phyloP scores from a whole-genome alignment of 2,113 vertebrate species.

The Pelvicachromis taeniatus region DNA sequence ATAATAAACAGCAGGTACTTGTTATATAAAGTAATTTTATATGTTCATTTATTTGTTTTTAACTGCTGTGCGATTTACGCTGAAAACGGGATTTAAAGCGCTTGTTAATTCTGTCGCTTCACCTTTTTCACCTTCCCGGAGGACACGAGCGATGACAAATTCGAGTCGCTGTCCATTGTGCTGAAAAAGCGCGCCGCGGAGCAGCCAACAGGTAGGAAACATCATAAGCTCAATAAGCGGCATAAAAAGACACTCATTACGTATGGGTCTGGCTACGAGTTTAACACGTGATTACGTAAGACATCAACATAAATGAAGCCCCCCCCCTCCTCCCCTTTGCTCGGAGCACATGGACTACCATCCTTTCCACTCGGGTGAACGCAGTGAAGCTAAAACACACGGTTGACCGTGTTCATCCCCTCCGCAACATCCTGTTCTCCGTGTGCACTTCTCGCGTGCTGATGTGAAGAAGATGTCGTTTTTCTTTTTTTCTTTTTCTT shows the following conservation, averaged over 20 bases:
- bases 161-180: constrained; percentile 53
- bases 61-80: neutral
- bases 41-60: neutral
- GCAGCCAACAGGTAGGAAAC: neutral
- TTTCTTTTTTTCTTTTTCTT: neutral
- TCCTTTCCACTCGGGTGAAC: neutral
- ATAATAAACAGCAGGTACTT: neutral
- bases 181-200: constrained; percentile 28
- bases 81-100: neutral
- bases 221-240: neutral
- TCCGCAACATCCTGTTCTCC: neutral
- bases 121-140: neutral
- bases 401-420: neutral
- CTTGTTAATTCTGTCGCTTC: neutral
- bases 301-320: neutral
- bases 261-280: neutral
- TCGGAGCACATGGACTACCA: neutral
- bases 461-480: neutral
- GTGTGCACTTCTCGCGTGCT: neutral
- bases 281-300: neutral
- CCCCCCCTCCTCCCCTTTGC: neutral
- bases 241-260: neutral
- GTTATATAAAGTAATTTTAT: neutral
- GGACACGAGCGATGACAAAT: neutral
- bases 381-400: neutral